Base-by-base conservation (phyloP, 2,888 invertebrate genomes). In the Tholera decimalis region DNA sequence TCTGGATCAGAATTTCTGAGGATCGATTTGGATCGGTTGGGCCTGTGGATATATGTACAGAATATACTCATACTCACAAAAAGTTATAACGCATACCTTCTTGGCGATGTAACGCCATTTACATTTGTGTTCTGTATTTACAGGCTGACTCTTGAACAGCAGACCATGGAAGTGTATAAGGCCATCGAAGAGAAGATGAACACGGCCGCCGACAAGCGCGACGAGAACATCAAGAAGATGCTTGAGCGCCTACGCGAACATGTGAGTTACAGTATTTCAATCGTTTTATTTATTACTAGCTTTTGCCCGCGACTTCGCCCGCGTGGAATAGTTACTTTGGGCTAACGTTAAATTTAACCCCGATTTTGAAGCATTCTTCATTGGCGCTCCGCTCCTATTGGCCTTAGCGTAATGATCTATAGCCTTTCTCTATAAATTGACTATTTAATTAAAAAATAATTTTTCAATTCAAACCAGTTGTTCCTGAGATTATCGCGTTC, bases 151-250 rank as follows among this genome's bases (percentile, higher is more conserved):
- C 96, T 98, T 87, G 98, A 98, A 91, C 97, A 97, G 91, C 98
- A 98, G 93, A 98, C 98, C 70, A 97, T 97, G 77, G 98, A 98
- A 89, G 98, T 98, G 73, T 97, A 98, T 92, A 96, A 97, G 88
- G 98, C 98, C 78, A 97, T 99, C 81, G 97, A 98, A 87, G 98
- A 98, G 89, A 98, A 98, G 95, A 95, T 99, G 95, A 97, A 97
- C 94, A 97, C 97, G 78, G 99, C 98, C 77, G 97, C 98, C 65
- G 97, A 97, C 86, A 98, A 98, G 91, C 97, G 99, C 77, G 98
- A 98, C 91, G 98, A 98, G 90, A 98, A 98, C 91, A 97, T 98
- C 83, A 98, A 98, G 95, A 98, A 98, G 93, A 98, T 98, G 97
- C 95, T 98, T 83, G 98, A 98, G 83, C 97, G 98, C 82, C 97